Conservation (phyloP, 92 coral and sea anemone species). For the Epizoanthus fatuus region DNA sequence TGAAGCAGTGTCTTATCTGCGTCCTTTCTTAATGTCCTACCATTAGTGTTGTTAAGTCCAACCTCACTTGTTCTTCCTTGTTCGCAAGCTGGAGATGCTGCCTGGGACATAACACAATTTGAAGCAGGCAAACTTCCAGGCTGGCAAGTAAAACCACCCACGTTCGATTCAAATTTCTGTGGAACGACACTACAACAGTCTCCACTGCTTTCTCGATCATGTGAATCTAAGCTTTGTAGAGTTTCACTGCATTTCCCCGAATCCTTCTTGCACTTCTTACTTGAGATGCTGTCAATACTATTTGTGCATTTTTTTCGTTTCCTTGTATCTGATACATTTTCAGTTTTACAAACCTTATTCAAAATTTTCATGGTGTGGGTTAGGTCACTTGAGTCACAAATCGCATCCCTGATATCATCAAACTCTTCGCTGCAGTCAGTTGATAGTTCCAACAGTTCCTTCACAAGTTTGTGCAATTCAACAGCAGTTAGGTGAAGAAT, state of each 20-base stretch:
- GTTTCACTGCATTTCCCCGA: background rate
- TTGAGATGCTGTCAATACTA: background rate
- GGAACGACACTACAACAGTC: no score
- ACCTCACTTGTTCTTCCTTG: no score
- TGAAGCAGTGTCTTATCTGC: background rate
- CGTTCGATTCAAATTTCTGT: no score
- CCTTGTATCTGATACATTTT: background rate
- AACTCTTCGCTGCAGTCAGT: constrained; percentile 20
- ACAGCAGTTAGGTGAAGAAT: constrained; percentile 27
- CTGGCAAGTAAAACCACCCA: no score
- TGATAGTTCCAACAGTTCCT: background rate
- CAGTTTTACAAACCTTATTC: background rate
- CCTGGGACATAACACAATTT: no score
- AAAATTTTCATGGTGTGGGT: background rate
- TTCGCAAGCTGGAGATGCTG: no score
- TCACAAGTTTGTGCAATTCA: constrained; percentile 20
- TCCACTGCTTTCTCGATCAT: no score
- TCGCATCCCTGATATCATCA: constrained; percentile 19
- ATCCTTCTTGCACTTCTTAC: background rate
- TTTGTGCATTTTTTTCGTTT: background rate
- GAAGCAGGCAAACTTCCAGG: no score
- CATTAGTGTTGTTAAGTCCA: no score
- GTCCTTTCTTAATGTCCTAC: no score
- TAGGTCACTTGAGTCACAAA: background rate
- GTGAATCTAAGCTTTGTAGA: background rate